These are phyloP conservation scores for Yoshiicerus persimilis DNA, from an alignment of 1,140 invertebrate genomes.

Conservation along the genomic window DNA sequence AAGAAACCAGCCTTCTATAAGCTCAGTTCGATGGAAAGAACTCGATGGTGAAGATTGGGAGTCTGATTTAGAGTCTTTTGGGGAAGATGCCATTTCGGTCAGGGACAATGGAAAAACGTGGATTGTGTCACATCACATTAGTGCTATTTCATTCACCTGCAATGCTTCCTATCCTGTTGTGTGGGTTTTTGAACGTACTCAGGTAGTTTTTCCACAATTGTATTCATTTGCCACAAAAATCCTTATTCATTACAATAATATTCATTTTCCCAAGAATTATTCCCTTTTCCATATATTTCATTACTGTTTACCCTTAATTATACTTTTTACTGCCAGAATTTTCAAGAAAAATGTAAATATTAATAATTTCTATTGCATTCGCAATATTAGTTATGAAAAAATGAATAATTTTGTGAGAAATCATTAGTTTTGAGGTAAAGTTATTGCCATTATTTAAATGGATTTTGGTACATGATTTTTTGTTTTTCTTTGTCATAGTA, in stretches of 20 bases:
- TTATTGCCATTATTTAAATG: no score
- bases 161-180: conserved; percentile 22
- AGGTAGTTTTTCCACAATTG: not conserved
- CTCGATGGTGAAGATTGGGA: not conserved
- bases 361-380: no score
- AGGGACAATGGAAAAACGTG: not conserved
- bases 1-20: not conserved
- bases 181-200: not conserved
- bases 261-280: no score
- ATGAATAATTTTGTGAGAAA: not conserved
- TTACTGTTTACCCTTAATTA: no score
- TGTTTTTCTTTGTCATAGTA: not conserved
- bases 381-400: no score
- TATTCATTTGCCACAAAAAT: no score
- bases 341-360: no score
- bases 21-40: not conserved
- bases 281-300: no score
- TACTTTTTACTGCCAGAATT: no score
- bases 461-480: no score
- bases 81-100: not conserved
- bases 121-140: conserved; percentile 20
- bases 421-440: not conserved
- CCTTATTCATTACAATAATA: no score
- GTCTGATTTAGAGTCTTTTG: not conserved
- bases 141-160: not conserved